Evolutionary conservation across 2,797 vertebrate genomes (phyloP).

Genomic region (Presbytis comata): DNA sequence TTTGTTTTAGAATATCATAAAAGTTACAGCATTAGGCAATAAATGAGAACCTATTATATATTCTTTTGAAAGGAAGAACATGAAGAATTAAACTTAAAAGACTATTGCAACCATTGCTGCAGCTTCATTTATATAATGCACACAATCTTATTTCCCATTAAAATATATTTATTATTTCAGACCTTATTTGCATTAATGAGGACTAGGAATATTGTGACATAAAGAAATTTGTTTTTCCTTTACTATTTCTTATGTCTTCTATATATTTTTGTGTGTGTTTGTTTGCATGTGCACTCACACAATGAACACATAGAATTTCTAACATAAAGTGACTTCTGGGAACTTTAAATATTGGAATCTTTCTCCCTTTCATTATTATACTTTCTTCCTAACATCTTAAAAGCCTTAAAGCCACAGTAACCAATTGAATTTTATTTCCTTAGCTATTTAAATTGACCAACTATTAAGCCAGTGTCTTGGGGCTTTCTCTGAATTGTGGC

Average conservation of each 20-base stretch:
- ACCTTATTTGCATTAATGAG: slow-evolving; percentile 51
- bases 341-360: not conserved
- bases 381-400: not conserved
- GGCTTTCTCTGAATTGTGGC: not conserved
- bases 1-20: slow-evolving; percentile 47
- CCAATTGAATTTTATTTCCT: not conserved
- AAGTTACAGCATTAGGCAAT: slow-evolving; percentile 10
- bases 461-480: not conserved
- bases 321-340: not conserved
- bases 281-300: not conserved
- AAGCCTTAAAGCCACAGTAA: not conserved
- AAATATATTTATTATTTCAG: slow-evolving; percentile 19
- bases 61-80: slow-evolving; percentile 30
- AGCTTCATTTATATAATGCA: not conserved
- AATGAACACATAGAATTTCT: not conserved
- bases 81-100: slow-evolving; percentile 15
- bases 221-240: not conserved
- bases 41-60: slow-evolving; percentile 4
- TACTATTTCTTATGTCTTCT: not conserved
- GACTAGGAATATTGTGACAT: not conserved
- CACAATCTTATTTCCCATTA: slow-evolving; percentile 40
- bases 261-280: not conserved
- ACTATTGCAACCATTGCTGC: not conserved
- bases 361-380: not conserved
- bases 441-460: not conserved